phyloP scores from a whole-genome alignment of 37 sponge, comb jelly and placozoan species.

The Diacarnus erythraeanus region DNA sequence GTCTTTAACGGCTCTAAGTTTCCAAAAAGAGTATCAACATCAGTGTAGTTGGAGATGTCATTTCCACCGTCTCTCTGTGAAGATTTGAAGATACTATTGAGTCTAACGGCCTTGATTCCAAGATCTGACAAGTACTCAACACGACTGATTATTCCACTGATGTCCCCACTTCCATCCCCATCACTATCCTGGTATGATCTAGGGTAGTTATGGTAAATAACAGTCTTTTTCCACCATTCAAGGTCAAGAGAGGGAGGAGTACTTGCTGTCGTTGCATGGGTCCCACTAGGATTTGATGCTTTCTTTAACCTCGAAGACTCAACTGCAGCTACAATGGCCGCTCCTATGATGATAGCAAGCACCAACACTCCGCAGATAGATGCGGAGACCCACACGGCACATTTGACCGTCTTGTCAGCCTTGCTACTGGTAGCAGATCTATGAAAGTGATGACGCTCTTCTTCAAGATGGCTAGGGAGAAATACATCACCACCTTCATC shows the following conservation, averaged over 20 bases:
- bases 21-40: constrained; percentile 64
- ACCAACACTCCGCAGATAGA: background rate
- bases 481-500: background rate
- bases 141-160: constrained; percentile 63
- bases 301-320: background rate
- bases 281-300: background rate
- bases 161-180: constrained; percentile 76
- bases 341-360: background rate
- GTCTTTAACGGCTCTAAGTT: constrained; percentile 57
- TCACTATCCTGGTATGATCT: constrained; percentile 81
- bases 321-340: background rate
- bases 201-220: constrained; percentile 88
- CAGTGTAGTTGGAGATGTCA: constrained; percentile 76
- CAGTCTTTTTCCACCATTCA: constrained; percentile 77
- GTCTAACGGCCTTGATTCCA: constrained; percentile 70
- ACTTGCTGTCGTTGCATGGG: background rate
- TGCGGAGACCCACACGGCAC: background rate
- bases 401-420: background rate
- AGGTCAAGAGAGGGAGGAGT: background rate
- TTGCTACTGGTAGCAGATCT: background rate
- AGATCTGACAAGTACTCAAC: constrained; percentile 60
- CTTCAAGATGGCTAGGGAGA: background rate
- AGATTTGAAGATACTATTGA: constrained; percentile 81
- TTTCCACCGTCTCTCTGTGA: constrained; percentile 80
- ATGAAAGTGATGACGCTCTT: background rate